Evolutionary conservation across 2,888 invertebrate genomes (phyloP).

Genomic region (Sipunculus nudus): DNA sequence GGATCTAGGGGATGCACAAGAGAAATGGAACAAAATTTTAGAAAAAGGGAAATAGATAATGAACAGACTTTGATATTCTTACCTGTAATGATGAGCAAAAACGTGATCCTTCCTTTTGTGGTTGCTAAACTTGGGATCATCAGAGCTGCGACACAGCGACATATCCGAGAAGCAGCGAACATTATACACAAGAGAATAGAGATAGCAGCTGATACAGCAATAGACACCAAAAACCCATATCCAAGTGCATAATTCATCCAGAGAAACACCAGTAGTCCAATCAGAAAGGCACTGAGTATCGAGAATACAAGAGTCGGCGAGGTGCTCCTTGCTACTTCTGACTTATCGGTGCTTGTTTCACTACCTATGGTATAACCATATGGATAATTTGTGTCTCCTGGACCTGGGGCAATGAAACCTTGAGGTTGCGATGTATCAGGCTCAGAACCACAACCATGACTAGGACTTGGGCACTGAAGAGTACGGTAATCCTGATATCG

Average conservation of each 20-base stretch:
- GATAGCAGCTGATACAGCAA: slow-evolving; percentile 11
- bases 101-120: slow-evolving; percentile 35
- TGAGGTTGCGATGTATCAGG: no score
- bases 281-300: slow-evolving; percentile 30
- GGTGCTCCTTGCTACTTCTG: no score
- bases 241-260: slow-evolving; percentile 37
- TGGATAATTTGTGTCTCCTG: no score
- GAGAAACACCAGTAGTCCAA: slow-evolving; percentile 30
- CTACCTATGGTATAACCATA: no score
- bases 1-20: no score
- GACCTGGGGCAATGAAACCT: no score
- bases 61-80: no score
- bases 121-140: slow-evolving; percentile 39
- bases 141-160: slow-evolving; percentile 36
- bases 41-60: no score
- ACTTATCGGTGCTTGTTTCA: no score
- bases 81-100: slow-evolving; percentile 33
- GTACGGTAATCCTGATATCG: slow-evolving; percentile 36
- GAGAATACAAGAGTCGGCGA: slow-evolving; percentile 27
- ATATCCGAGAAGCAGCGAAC: slow-evolving; percentile 32
- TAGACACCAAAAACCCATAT: slow-evolving; percentile 29
- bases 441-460: no score
- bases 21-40: no score
- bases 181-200: slow-evolving; percentile 21
- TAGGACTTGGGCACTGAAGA: slow-evolving; percentile 21